Conservation (phyloP, 1,140 invertebrate species). For the Tachypleus tridentatus region DNA sequence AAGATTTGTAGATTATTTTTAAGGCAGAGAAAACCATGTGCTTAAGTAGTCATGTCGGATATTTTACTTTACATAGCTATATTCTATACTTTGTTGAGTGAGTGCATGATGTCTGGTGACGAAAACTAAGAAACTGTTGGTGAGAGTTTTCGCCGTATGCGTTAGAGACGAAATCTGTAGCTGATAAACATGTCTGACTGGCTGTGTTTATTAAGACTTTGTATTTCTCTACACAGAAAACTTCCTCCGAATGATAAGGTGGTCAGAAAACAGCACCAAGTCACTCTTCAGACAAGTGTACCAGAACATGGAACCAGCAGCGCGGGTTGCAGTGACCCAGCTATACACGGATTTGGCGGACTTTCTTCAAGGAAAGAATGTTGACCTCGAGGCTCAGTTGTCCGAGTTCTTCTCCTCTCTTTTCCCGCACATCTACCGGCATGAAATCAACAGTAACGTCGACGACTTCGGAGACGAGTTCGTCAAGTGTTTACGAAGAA, state of each 20-base stretch:
- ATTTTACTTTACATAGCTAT: no score
- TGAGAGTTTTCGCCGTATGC: no score
- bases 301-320: slow-evolving; percentile 48
- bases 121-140: no score
- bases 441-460: slow-evolving; percentile 39
- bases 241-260: slow-evolving; percentile 50
- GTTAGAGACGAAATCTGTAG: no score
- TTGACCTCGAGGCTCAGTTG: slow-evolving; percentile 48
- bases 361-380: slow-evolving; percentile 40
- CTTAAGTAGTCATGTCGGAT: no score
- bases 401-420: slow-evolving; percentile 64
- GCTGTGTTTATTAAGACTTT: no score
- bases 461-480: slow-evolving; percentile 56
- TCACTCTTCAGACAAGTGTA: slow-evolving; percentile 61
- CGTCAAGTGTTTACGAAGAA: slow-evolving; percentile 55
- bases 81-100: no score
- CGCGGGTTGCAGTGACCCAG: slow-evolving; percentile 45
- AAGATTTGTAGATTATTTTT: no score
- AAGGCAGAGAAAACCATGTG: no score
- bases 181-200: no score
- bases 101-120: no score
- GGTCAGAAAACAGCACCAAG: slow-evolving; percentile 66
- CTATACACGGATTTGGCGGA: slow-evolving; percentile 57
- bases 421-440: slow-evolving; percentile 73
- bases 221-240: slow-evolving; percentile 45